Base-by-base conservation (phyloP, 2,888 invertebrate species). In the Frankliniella intonsa region DNA sequence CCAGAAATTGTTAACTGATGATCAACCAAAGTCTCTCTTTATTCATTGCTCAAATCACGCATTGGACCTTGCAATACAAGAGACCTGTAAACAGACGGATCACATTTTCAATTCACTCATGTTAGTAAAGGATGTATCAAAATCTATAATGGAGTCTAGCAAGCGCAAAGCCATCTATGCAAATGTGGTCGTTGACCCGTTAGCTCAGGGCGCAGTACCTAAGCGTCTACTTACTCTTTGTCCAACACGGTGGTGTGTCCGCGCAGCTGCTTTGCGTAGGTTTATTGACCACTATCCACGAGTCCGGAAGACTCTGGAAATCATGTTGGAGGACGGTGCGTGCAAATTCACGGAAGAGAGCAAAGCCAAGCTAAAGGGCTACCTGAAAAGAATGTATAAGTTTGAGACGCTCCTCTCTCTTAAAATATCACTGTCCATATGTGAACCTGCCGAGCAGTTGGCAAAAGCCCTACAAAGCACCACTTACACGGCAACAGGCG, bases 381-480 rank as follows among this genome's bases (percentile, higher is more conserved):
- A 65, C 22, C 65, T 65, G 3, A n/a, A 3, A 3, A 65, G n/a
- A 55, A 55, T 55, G 55, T 19, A 65, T n/a, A 1, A 65, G 65
- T 65, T 65, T 65, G 19, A 19, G 1, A 65, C 65, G 2, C n/a
- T 65, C 3, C 65, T 65, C n/a, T 8, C 65, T 2, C 19, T 65
- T 22, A 65, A 65, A 22, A 9, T 65, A 22, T 2, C 65, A n/a
- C 65, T 65, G 3, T 65, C n/a, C 9, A 65, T 65, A 19, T 65
- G 65, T n/a, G 65, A 65, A n/a, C 65, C 65, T n/a, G 65, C 65
- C n/a, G 65, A 65, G 65, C 65, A 65, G 65, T 65, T 65, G n/a
- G 65, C 65, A n/a, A 14, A 22, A 65, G 65, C 65, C 65, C 65
- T 65, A 9, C 65, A 65, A 22, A 65, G 65, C n/a, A 65, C 65